Evolutionary conservation across 2,888 invertebrate species (phyloP).

Genomic region (Patella ulyssiponensis): DNA sequence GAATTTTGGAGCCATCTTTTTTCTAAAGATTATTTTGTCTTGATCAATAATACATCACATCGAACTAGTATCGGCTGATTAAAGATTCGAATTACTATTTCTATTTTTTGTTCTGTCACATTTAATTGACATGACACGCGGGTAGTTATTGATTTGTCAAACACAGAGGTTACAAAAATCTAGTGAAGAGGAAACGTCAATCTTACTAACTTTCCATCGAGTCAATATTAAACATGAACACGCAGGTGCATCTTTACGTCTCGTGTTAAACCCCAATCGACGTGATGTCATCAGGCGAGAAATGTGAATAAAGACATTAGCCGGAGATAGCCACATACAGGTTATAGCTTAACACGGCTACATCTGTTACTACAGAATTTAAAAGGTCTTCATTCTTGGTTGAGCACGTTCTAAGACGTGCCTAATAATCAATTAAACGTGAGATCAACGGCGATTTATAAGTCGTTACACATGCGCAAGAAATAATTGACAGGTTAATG

Average conservation of each 20-base stretch:
- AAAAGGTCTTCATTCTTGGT: background rate
- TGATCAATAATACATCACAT: too few relatives aligned
- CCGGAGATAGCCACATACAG: background rate
- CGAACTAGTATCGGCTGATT: too few relatives aligned
- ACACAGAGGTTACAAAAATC: too few relatives aligned
- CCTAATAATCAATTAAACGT: slow-evolving; percentile 3
- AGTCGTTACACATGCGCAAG: slow-evolving; percentile 2
- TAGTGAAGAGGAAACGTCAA: too few relatives aligned
- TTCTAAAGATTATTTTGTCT: too few relatives aligned
- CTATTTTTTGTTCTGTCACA: too few relatives aligned
- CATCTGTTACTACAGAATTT: background rate
- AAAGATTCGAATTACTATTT: too few relatives aligned
- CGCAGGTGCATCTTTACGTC: background rate
- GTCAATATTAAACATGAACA: too few relatives aligned
- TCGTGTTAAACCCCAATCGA: background rate
- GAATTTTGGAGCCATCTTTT: too few relatives aligned
- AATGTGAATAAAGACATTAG: background rate
- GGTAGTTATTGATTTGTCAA: too few relatives aligned
- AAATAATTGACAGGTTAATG: background rate
- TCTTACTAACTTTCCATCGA: too few relatives aligned
- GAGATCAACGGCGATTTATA: background rate
- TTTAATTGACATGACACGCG: too few relatives aligned
- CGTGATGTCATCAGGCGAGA: slow-evolving; percentile 6
- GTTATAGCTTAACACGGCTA: background rate
- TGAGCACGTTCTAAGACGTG: background rate